Evolutionary conservation across 2,888 invertebrate genomes (phyloP), one percentile per base, ranked within the genome.

Genomic region (Sphecodes monilicornis): DNA sequence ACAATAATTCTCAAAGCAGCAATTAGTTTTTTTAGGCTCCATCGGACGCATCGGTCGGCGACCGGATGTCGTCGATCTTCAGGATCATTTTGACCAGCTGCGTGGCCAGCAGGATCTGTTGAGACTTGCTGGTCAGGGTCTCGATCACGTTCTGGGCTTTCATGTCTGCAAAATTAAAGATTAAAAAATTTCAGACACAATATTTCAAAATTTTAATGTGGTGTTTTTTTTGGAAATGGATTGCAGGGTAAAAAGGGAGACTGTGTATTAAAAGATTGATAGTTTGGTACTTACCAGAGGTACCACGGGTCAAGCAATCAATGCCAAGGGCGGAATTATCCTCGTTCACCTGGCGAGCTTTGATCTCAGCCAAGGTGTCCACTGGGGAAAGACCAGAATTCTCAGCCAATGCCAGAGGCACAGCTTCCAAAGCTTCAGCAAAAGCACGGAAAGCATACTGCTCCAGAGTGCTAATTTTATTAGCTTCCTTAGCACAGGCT

Each of bases 11-110:
- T 72, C 54, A 50, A 72, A 81, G 69, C 46, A 74, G 36, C 60
- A 82, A 82, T 72, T 74, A 66, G 29, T 26, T 74, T 68, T 36
- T 22, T 89, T 89, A 90, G 29, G 70, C 72, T n/a, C 5, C 43
- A 66, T 92, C 92, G 72, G 89, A 84, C 11, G 88, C 93, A 88
- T 94, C 93, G 57, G 85, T 88, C 70, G 96, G 95, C 82, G 96
- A 96, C 90, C 97, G 97, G 64, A 99, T 98, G 94, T 99, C 99
- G 94, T 99, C 99, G 85, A 99, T 99, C 95, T 99, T 99, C 89
- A 99, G 96, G 89, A 99, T 99, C 99, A 99, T 99, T 95, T 99
- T 99, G 76, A 99, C 99, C 86, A 99, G 96, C 94, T 99, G 99
- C 0, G 99, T 99, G 32, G 99, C 99, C 90, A 99, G 96, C 50